Evolutionary conservation across 2,113 vertebrate species (phyloP), one percentile per base, ranked within the genome.

Genomic region (Pteruthius melanotis): DNA sequence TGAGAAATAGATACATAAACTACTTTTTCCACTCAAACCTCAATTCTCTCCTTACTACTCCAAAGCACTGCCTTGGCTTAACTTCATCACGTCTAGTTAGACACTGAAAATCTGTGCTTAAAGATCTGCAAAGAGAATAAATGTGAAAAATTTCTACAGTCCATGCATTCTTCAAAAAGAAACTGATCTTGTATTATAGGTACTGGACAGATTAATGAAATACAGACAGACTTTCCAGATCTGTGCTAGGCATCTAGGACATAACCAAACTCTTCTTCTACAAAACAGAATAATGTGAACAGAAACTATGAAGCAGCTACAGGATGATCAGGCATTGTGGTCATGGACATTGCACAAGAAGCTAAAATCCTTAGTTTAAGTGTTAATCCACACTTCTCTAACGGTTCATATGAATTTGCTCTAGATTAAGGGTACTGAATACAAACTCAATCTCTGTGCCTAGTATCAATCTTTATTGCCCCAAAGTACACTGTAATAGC

Each of bases 21-120:
- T 86, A 65, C 33, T 96, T 95, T 91, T 90, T 88, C 50, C 60
- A 47, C 39, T 89, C 50, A 89, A 91, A 84, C 6, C 49, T 74
- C 44, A 68, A 60, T 78, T 91, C 80, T 35, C 31, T 92, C 52
- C 26, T 83, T 91, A 78, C 59, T 74, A 70, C 60, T 71, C 28
- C 52, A 86, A 90, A 92, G 42, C 17, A 88, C 14, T 93, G 78
- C 52, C 39, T 83, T 65, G 17, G 63, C 59, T 90, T 83, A 71
- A 88, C 50, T 81, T 91, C 49, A 45, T 90, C 63, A 80, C 77
- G 31, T 49, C 72, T 59, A 66, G 66, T n/a, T 65, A 77, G 64
- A 70, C 35, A 71, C 63, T 69, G 86, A 68, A 94, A 75, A 54
- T 45, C 20, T 61, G 27, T 52, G 22, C 61, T 66, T 65, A 70